phyloP scores from a whole-genome alignment of 2,888 invertebrate genomes.

The Disparrhopalites patrizii region DNA sequence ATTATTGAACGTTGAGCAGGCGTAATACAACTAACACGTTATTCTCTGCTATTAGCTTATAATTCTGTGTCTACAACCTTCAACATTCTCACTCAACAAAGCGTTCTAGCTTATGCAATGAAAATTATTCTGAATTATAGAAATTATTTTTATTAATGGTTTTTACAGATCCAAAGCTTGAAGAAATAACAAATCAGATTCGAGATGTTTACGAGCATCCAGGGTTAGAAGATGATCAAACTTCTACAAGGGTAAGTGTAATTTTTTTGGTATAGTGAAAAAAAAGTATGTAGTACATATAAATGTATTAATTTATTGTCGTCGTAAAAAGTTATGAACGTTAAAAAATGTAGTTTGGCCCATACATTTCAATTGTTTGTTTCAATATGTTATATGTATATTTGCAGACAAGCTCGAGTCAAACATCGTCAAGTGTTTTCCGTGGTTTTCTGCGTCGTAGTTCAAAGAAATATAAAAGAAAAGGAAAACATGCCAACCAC shows the following conservation, averaged over 20 bases:
- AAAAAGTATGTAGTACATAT: too few species aligned
- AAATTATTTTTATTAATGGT: not conserved
- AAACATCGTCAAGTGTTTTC: constrained; percentile 60
- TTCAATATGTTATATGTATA: constrained; percentile 22
- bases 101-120: not conserved
- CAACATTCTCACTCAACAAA: too few species aligned
- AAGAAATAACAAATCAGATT: constrained; percentile 46
- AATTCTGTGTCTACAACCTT: too few species aligned
- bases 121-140: not conserved
- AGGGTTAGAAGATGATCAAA: constrained; percentile 44
- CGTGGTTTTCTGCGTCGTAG: constrained; percentile 61
- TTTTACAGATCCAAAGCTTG: constrained; percentile 40
- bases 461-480: constrained; percentile 48
- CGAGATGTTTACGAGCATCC: constrained; percentile 39
- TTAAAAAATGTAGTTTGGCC: not conserved
- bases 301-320: too few species aligned
- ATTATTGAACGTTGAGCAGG: too few species aligned
- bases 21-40: too few species aligned
- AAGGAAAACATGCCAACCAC: constrained; percentile 30
- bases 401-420: constrained; percentile 65
- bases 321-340: too few species aligned
- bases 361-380: not conserved
- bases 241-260: constrained; percentile 45
- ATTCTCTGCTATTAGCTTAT: too few species aligned
- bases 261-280: too few species aligned